Conservation (phyloP, 2,113 vertebrate genomes). For the Nyctereutes procyonoides region DNA sequence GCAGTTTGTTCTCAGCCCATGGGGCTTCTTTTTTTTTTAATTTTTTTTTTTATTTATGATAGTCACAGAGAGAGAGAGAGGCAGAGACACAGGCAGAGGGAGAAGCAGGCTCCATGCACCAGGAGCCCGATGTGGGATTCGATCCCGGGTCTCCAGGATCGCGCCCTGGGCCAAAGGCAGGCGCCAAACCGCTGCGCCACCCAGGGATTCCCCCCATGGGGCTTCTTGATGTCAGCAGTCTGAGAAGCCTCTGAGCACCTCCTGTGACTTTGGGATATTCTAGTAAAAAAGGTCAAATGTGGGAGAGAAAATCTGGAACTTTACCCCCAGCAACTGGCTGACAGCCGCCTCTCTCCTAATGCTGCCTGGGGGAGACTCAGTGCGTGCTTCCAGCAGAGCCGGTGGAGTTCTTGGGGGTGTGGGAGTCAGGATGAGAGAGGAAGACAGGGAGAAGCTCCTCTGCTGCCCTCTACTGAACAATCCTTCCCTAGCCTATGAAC, state of each 20-base stretch:
- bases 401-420: rapidly evolving
- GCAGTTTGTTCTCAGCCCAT: background rate
- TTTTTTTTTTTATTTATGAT: too few relatives aligned
- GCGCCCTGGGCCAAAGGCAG: too few relatives aligned
- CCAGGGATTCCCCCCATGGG: too few relatives aligned
- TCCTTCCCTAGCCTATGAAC: background rate
- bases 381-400: too few relatives aligned
- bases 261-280: too few relatives aligned
- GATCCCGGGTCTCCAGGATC: too few relatives aligned
- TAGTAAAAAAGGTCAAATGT: background rate
- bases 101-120: too few relatives aligned
- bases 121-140: too few relatives aligned
- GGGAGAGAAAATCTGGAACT: background rate
- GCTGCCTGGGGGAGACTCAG: rapidly evolving
- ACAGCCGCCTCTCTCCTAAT: background rate
- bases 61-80: too few relatives aligned
- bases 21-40: too few relatives aligned
- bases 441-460: background rate
- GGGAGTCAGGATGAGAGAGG: background rate
- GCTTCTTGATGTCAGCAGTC: background rate
- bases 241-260: background rate
- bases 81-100: too few relatives aligned
- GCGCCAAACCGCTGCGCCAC: too few relatives aligned
- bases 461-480: background rate
- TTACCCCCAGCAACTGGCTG: background rate